These are phyloP conservation scores for Lycaon pictus DNA, from an alignment of 2,113 vertebrate genomes.

Conservation along the genomic window DNA sequence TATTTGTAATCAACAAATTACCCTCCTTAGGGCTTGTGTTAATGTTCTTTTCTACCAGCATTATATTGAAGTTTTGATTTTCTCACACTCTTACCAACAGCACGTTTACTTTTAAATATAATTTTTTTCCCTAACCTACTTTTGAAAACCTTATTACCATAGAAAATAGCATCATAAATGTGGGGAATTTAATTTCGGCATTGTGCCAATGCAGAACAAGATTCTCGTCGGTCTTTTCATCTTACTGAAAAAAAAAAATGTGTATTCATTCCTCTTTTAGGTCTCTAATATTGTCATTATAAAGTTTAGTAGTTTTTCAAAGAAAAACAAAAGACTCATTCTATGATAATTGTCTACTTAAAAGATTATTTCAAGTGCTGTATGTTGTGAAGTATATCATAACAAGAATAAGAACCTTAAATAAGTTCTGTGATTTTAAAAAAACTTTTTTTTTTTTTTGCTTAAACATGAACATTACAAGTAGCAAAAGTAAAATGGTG, in stretches of 20 bases:
- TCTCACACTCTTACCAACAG: background rate
- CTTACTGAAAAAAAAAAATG: background rate
- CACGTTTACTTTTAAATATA: slow-evolving; percentile 23
- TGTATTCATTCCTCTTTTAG: slow-evolving; percentile 4
- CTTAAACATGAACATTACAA: slow-evolving; percentile 35
- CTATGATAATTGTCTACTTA: background rate
- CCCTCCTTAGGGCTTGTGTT: background rate
- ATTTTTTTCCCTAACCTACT: background rate
- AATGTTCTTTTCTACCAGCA: slow-evolving; percentile 15
- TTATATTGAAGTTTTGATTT: slow-evolving; percentile 23
- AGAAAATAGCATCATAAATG: slow-evolving; percentile 52
- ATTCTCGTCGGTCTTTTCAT: slow-evolving; percentile 62
- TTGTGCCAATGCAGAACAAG: background rate
- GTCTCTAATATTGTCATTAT: slow-evolving; percentile 37
- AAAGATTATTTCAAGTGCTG: slow-evolving; percentile 57
- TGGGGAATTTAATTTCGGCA: slow-evolving; percentile 47
- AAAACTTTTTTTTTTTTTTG: slow-evolving; percentile 23
- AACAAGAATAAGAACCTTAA: slow-evolving; percentile 48
- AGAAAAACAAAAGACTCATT: slow-evolving; percentile 42
- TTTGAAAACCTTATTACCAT: slow-evolving; percentile 44
- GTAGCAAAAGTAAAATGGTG: slow-evolving; percentile 54
- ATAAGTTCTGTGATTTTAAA: slow-evolving; percentile 26
- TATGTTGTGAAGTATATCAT: background rate
- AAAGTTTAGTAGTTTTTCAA: slow-evolving; percentile 46
- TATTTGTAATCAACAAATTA: background rate